Percentiles rank a stretch among this genome's conserved stretches.
phyloP scores from a whole-genome alignment of 1,140 invertebrate genomes.

The Sinonovacula constricta region DNA sequence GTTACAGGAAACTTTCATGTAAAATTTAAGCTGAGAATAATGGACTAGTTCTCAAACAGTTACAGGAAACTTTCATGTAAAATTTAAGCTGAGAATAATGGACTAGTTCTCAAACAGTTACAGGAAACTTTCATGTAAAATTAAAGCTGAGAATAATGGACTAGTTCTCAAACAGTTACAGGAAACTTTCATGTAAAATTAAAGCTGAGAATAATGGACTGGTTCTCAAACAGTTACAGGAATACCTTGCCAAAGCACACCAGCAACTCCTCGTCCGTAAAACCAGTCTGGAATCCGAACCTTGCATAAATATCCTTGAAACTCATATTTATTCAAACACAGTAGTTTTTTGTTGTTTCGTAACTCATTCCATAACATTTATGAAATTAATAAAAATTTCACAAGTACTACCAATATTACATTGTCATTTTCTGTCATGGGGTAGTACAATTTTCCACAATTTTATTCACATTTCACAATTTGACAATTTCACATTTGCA shows the following conservation, averaged over 20 bases:
- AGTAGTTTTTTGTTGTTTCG: neutral
- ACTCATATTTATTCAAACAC: neutral
- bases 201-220: neutral
- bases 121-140: neutral
- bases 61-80: neutral
- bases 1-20: too few relatives aligned
- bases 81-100: too few relatives aligned
- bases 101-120: neutral
- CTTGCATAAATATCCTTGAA: conserved; percentile 20
- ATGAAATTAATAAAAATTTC: neutral
- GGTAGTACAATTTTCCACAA: neutral
- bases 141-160: neutral
- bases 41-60: neutral
- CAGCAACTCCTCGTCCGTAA: conserved; percentile 11
- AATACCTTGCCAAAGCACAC: conserved; percentile 19
- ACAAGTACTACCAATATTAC: neutral
- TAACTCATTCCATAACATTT: neutral
- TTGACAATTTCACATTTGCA: neutral
- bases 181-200: neutral
- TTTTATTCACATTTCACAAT: neutral
- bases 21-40: too few relatives aligned
- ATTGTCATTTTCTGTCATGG: neutral
- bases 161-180: neutral
- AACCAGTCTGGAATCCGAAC: conserved; percentile 28
- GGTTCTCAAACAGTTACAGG: neutral